phyloP scores from a whole-genome alignment of 2,888 invertebrate species.

The Aleiodes testaceus region DNA sequence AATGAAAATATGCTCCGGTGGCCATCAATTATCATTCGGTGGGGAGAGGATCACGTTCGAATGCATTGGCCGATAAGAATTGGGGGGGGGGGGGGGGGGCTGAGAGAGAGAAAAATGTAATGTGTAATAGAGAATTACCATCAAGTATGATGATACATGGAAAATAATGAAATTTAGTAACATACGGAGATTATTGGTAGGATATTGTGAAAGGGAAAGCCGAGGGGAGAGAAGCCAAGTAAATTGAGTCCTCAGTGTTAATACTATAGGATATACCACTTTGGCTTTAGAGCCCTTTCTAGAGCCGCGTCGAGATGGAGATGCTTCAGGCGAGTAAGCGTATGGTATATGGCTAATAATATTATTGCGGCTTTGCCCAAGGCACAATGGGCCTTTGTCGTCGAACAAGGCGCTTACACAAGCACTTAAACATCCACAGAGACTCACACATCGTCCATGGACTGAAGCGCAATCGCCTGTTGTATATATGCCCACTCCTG shows the following conservation, averaged over 20 bases:
- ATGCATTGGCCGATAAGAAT: too few relatives aligned
- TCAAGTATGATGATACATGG: background rate
- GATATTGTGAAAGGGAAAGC: slow-evolving; percentile 48
- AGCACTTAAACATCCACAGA: slow-evolving; percentile 41
- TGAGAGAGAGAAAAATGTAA: background rate
- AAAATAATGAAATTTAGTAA: background rate
- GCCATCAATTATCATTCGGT: too few relatives aligned
- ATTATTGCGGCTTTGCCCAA: slow-evolving; percentile 57
- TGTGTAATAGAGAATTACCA: background rate
- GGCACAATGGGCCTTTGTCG: slow-evolving; percentile 68
- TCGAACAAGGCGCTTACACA: slow-evolving; percentile 44
- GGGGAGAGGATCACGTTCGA: too few relatives aligned
- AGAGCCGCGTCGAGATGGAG: slow-evolving; percentile 28
- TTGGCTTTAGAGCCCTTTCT: slow-evolving; percentile 37
- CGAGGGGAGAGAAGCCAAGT: slow-evolving; percentile 47
- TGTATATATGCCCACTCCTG: slow-evolving; percentile 46
- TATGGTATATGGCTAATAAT: slow-evolving; percentile 61
- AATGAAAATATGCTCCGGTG: too few relatives aligned
- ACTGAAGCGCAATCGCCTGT: slow-evolving; percentile 34
- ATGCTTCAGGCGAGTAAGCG: slow-evolving; percentile 31
- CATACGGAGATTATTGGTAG: background rate
- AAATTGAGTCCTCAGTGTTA: slow-evolving; percentile 63
- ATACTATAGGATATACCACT: slow-evolving; percentile 38
- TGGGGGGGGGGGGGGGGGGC: too few relatives aligned
- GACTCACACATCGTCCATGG: slow-evolving; percentile 35